Percentiles rank a stretch among this genome's conserved stretches.
Evolutionary conservation across 1,140 invertebrate species (phyloP).

Genomic region (Drosophila yakuba): DNA sequence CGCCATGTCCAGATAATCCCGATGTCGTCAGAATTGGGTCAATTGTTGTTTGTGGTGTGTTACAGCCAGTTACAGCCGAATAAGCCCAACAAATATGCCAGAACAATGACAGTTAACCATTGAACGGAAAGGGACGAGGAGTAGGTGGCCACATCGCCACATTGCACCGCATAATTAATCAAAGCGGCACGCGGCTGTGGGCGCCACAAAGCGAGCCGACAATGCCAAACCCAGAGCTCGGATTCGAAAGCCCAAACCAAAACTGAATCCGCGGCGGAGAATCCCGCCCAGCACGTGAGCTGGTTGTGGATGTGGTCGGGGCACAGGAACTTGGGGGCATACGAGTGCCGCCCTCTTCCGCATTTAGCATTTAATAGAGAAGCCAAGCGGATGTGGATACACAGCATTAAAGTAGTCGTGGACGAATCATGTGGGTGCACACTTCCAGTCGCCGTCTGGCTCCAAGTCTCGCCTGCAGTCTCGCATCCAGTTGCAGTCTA

Average conservation of each 20-base stretch:
- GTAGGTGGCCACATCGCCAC: slow-evolving; percentile 46
- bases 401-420: slow-evolving; percentile 58
- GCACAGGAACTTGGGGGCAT: slow-evolving; percentile 4
- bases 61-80: slow-evolving; percentile 26
- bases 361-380: slow-evolving; percentile 77
- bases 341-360: slow-evolving; percentile 76
- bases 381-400: slow-evolving; percentile 56
- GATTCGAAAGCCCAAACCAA: slow-evolving; percentile 18
- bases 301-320: neutral
- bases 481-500: slow-evolving; percentile 34
- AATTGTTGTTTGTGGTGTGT: slow-evolving; percentile 43
- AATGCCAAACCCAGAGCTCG: slow-evolving; percentile 35
- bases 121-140: slow-evolving; percentile 12
- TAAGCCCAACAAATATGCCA: slow-evolving; percentile 27
- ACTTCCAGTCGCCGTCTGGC: slow-evolving; percentile 31
- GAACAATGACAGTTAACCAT: slow-evolving; percentile 45
- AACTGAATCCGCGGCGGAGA: slow-evolving; percentile 10
- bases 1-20: slow-evolving; percentile 44
- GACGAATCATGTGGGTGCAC: slow-evolving; percentile 64
- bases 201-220: slow-evolving; percentile 77
- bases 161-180: slow-evolving; percentile 77
- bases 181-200: slow-evolving; percentile 75
- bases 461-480: slow-evolving; percentile 13
- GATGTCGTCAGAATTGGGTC: slow-evolving; percentile 54
- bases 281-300: slow-evolving; percentile 58